Conservation (phyloP, 2,113 vertebrate species). For the Gobiocypris rarus region DNA sequence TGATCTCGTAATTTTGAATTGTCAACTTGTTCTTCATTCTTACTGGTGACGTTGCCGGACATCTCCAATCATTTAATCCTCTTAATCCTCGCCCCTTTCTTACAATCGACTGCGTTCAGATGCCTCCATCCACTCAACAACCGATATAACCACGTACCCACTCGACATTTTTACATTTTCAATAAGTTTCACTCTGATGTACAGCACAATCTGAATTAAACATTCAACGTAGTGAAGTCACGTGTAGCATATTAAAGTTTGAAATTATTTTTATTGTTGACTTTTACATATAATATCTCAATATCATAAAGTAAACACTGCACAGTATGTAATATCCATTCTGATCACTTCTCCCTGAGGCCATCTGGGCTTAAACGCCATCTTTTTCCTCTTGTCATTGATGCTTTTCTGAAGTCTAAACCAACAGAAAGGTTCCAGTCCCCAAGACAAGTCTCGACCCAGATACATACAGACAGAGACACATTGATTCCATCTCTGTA, state of each 20-base stretch:
- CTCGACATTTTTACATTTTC: background rate
- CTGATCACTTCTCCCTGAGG: background rate
- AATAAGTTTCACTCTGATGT: background rate
- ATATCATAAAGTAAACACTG: background rate
- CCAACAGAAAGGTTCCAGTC: background rate
- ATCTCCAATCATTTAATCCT: background rate
- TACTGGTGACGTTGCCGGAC: background rate
- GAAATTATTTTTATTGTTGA: too few relatives aligned
- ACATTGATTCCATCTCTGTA: conserved; percentile 23
- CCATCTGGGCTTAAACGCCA: background rate
- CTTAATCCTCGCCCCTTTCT: background rate
- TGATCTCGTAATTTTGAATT: background rate
- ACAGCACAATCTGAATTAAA: background rate
- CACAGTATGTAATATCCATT: background rate
- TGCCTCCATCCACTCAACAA: background rate
- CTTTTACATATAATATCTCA: background rate
- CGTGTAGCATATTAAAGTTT: background rate
- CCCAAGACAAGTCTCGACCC: conserved; percentile 39
- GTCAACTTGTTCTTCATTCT: background rate
- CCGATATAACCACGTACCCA: background rate
- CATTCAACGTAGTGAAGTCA: background rate
- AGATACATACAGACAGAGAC: conserved; percentile 36
- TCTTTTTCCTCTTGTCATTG: background rate
- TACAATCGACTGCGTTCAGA: background rate
- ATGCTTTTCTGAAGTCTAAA: background rate